phyloP scores from a whole-genome alignment of 1,140 invertebrate genomes.

The Schmidtea mediterranea region DNA sequence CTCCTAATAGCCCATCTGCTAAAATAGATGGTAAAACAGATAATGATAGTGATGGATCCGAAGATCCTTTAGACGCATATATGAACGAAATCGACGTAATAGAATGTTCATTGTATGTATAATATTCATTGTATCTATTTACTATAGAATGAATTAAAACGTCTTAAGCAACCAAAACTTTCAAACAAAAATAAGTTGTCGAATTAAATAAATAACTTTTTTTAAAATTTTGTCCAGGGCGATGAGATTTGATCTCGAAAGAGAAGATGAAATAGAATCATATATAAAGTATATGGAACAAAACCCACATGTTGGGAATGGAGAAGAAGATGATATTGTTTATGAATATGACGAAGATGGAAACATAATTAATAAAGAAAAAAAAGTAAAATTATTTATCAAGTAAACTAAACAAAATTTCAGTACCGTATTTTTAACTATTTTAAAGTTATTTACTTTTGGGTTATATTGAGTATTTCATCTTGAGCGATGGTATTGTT shows the following conservation, averaged over 20 bases:
- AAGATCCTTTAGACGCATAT: conserved; percentile 5
- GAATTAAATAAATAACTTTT: no score
- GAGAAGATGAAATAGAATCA: conserved; percentile 5
- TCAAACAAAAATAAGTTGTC: neutral
- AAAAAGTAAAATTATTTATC: no score
- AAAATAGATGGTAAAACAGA: neutral
- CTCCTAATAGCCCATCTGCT: neutral
- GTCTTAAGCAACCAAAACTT: neutral
- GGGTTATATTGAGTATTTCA: no score
- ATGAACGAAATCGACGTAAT: conserved; percentile 4
- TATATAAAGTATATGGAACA: conserved; percentile 65
- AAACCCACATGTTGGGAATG: conserved; percentile 58
- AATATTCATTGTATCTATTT: neutral
- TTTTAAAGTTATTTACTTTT: no score
- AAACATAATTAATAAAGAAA: conserved; percentile 65
- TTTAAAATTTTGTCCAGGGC: neutral
- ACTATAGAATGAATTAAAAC: neutral
- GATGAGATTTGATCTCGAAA: conserved; percentile 2
- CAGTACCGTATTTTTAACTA: no score
- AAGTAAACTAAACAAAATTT: no score
- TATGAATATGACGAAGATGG: conserved; percentile 89
- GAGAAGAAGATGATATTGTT: conserved; percentile 36
- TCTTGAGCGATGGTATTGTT: no score
- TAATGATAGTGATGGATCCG: neutral
- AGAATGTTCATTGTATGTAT: neutral